Evolutionary conservation across 2,888 invertebrate genomes (phyloP).

Genomic region (Cepaea hortensis): DNA sequence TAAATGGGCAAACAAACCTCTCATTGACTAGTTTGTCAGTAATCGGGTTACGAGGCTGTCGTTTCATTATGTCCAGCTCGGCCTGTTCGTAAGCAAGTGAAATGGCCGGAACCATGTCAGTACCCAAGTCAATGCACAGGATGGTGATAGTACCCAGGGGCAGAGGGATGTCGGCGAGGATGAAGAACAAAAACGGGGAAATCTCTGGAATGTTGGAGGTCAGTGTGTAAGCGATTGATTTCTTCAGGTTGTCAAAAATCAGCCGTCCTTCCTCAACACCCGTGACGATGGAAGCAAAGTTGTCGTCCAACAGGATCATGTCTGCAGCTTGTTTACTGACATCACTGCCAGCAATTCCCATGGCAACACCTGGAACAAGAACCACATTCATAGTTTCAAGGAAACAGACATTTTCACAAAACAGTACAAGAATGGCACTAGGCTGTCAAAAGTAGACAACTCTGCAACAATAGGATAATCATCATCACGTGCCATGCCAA

Average conservation of each 20-base stretch:
- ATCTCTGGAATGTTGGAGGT: slow-evolving; percentile 99
- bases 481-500: too few species aligned
- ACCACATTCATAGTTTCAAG: background rate
- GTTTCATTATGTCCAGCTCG: slow-evolving; percentile 95
- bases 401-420: background rate
- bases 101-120: slow-evolving; percentile 97
- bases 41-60: slow-evolving; percentile 90
- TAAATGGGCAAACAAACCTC: slow-evolving; percentile 83
- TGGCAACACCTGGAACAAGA: slow-evolving; percentile 69
- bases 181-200: slow-evolving; percentile 97
- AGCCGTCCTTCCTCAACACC: slow-evolving; percentile 86
- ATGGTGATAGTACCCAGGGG: slow-evolving; percentile 98
- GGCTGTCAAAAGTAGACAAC: too few species aligned
- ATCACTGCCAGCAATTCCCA: slow-evolving; percentile 78
- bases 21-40: slow-evolving; percentile 94
- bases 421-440: background rate
- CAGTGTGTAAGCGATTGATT: slow-evolving; percentile 97
- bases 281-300: slow-evolving; percentile 97
- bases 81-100: slow-evolving; percentile 93
- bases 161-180: slow-evolving; percentile 83
- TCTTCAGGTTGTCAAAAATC: slow-evolving; percentile 98
- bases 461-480: too few species aligned
- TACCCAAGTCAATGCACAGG: slow-evolving; percentile 98
- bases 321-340: slow-evolving; percentile 95
- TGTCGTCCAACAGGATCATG: slow-evolving; percentile 99